Conservation (phyloP, 2,797 vertebrate genomes). For the Serranus cabrilla region DNA sequence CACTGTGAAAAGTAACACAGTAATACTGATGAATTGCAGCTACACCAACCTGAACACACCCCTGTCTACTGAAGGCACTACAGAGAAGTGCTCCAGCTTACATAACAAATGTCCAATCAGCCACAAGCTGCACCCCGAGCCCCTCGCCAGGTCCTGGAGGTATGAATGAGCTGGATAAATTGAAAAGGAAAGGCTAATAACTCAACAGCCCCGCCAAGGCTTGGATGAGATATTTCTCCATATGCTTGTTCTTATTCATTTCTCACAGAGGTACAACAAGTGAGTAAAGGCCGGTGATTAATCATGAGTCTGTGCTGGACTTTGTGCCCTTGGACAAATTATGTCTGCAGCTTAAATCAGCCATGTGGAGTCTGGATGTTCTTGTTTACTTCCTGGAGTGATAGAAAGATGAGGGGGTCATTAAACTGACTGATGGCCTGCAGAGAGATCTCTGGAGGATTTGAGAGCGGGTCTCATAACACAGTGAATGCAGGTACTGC, state of each 20-base stretch:
- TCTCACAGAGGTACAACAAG: conserved; percentile 54
- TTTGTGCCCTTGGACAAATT: conserved; percentile 43
- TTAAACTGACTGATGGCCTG: conserved; percentile 32
- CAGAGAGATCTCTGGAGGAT: conserved; percentile 20
- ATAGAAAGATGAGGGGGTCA: conserved; percentile 17
- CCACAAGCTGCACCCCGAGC: conserved; percentile 45
- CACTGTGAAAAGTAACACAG: conserved; percentile 63
- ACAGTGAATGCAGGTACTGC: conserved; percentile 21
- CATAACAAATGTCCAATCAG: conserved; percentile 72
- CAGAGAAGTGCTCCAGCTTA: conserved; percentile 48
- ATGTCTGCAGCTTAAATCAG: conserved; percentile 49
- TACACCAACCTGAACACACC: conserved; percentile 56
- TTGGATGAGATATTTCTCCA: conserved; percentile 52
- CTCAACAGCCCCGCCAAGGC: conserved; percentile 56
- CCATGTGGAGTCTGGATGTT: conserved; percentile 23
- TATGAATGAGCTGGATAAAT: conserved; percentile 58
- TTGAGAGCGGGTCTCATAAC: conserved; percentile 45
- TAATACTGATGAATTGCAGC: conserved; percentile 80
- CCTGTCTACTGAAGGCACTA: conserved; percentile 53
- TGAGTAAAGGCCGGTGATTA: conserved; percentile 54
- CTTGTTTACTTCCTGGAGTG: conserved; percentile 46
- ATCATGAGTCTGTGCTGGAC: conserved; percentile 47
- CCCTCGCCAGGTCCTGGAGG: conserved; percentile 23
- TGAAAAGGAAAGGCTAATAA: conserved; percentile 70
- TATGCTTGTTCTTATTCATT: conserved; percentile 58